Evolutionary conservation across 2,888 invertebrate species (phyloP).

Genomic region (Opisthograptis luteolata): DNA sequence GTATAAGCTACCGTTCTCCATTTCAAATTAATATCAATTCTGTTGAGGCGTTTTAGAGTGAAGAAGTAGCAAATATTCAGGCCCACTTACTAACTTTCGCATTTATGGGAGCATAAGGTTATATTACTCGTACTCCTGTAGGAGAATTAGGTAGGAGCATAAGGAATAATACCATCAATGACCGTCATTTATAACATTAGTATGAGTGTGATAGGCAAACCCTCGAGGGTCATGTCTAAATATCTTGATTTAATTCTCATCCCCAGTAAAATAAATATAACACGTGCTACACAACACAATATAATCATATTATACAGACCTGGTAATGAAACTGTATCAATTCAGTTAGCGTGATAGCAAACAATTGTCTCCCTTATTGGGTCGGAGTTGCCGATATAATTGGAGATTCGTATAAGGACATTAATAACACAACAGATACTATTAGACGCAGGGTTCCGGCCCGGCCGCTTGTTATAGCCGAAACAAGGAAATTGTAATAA

Average conservation of each 20-base stretch:
- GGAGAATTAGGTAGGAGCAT: no score
- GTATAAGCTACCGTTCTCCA: no score
- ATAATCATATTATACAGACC: conserved; percentile 38
- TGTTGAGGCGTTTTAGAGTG: no score
- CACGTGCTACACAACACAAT: conserved; percentile 13
- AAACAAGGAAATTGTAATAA: conserved; percentile 73
- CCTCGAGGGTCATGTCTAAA: background rate
- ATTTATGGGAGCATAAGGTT: no score
- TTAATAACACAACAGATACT: conserved; percentile 78
- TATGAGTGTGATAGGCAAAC: no score
- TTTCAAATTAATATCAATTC: no score
- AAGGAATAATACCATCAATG: no score
- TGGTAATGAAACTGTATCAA: conserved; percentile 41
- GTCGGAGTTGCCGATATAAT: conserved; percentile 62
- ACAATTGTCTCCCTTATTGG: conserved; percentile 39
- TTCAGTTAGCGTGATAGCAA: conserved; percentile 48
- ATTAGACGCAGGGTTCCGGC: conserved; percentile 62
- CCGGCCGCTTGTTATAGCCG: conserved; percentile 64
- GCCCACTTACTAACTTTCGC: no score
- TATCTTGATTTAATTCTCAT: conserved; percentile 18
- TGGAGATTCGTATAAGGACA: conserved; percentile 72
- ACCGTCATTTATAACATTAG: no score
- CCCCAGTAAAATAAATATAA: conserved; percentile 13
- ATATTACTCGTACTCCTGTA: no score
- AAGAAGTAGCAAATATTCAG: no score